Evolutionary conservation across 2,113 vertebrate species (phyloP).

Genomic region (Eubucco bourcierii): DNA sequence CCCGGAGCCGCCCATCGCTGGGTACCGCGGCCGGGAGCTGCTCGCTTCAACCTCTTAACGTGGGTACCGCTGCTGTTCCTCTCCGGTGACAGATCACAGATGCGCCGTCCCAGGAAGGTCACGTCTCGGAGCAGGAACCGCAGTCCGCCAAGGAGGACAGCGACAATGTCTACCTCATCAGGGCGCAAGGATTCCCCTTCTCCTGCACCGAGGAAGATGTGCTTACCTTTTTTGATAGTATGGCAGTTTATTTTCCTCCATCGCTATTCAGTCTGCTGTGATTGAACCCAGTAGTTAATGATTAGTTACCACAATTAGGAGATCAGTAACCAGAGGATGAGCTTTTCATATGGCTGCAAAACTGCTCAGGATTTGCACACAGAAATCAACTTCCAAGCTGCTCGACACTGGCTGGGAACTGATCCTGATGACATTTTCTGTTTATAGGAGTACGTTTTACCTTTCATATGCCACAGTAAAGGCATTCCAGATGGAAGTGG

Average conservation of each 20-base stretch:
- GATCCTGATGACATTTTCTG: fast-evolving
- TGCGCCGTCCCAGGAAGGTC: conserved; percentile 59
- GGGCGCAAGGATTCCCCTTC: conserved; percentile 88
- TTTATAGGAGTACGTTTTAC: neutral
- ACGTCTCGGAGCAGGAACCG: conserved; percentile 71
- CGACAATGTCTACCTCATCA: conserved; percentile 81
- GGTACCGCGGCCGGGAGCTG: fast-evolving
- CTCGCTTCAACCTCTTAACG: fast-evolving
- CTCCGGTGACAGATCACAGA: conserved; percentile 59
- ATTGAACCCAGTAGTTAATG: fast-evolving
- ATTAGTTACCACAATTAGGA: neutral
- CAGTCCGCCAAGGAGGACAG: neutral
- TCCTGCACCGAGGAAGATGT: conserved; percentile 86
- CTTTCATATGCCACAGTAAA: neutral
- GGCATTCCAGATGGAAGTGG: fast-evolving
- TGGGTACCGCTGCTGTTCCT: neutral
- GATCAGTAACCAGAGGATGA: fast-evolving
- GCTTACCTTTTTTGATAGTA: conserved; percentile 91
- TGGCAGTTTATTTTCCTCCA: neutral
- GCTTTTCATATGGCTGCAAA: neutral
- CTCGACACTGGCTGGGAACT: neutral
- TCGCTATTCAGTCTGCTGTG: neutral
- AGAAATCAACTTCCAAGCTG: neutral
- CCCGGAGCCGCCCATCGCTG: fast-evolving
- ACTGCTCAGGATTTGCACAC: fast-evolving